phyloP scores from a whole-genome alignment of 2,888 invertebrate genomes.

The Periphyllus acericola region DNA sequence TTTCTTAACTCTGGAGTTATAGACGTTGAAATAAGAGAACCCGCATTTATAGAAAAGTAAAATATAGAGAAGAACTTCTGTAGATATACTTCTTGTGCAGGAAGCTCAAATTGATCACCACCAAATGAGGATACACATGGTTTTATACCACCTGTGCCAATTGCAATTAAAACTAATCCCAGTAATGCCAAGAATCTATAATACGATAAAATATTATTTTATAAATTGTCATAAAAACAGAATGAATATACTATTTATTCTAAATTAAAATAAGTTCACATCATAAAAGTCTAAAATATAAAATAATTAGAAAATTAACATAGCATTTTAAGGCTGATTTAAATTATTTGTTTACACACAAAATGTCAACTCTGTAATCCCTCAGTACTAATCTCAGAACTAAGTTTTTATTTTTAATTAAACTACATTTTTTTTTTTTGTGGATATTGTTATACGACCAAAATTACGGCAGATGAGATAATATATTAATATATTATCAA shows the following conservation, averaged over 20 bases:
- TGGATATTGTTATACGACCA: too few species aligned
- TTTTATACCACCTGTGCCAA: slow-evolving; percentile 85
- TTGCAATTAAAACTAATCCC: slow-evolving; percentile 76
- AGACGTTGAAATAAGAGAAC: slow-evolving; percentile 78
- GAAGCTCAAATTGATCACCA: slow-evolving; percentile 79
- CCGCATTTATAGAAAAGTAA: slow-evolving; percentile 76
- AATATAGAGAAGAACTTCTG: slow-evolving; percentile 80
- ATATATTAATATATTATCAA: too few species aligned
- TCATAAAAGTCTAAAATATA: too few species aligned
- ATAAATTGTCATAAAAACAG: background rate
- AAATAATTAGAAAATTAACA: too few species aligned
- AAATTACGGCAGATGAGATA: too few species aligned
- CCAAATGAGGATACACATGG: slow-evolving; percentile 86
- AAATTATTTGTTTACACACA: too few species aligned
- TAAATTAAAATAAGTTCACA: background rate
- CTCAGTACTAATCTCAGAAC: too few species aligned
- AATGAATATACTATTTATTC: background rate
- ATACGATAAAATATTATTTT: slow-evolving; percentile 19
- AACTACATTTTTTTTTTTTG: too few species aligned
- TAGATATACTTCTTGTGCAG: slow-evolving; percentile 74
- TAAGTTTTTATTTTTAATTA: too few species aligned
- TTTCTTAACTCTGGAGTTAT: slow-evolving; percentile 79
- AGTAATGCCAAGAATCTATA: slow-evolving; percentile 67
- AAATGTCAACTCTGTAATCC: too few species aligned
- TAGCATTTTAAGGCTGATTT: too few species aligned